Conservation (phyloP, 2,888 invertebrate genomes). For the Eilema griseolum region DNA sequence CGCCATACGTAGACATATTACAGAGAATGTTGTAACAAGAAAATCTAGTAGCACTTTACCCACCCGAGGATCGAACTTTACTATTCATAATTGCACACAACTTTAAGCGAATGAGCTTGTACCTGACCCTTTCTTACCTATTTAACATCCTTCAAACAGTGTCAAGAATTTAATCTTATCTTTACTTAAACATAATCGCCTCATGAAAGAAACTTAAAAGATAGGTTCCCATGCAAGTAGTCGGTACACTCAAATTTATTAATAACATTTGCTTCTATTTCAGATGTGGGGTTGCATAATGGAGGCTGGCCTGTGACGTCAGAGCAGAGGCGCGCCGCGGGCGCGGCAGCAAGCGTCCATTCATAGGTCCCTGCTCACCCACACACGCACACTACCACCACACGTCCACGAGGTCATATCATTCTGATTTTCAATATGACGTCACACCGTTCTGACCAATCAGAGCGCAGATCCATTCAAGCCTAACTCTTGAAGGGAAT, state of each 20-base stretch:
- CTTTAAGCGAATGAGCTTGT: not conserved
- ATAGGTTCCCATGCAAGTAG: not conserved
- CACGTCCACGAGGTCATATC: slow-evolving; percentile 79
- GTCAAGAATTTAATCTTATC: not conserved
- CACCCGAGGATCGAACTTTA: too few species aligned
- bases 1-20: not conserved
- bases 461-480: slow-evolving; percentile 89
- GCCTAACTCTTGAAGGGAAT: slow-evolving; percentile 87
- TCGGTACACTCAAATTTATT: slow-evolving; percentile 63
- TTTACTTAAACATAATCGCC: not conserved
- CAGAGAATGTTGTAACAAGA: not conserved
- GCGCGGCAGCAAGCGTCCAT: slow-evolving; percentile 77
- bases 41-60: not conserved
- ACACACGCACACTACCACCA: slow-evolving; percentile 60
- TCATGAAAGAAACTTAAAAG: not conserved
- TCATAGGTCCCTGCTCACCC: slow-evolving; percentile 70
- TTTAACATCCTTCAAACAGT: not conserved
- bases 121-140: not conserved
- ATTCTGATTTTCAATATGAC: slow-evolving; percentile 89
- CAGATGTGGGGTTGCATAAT: slow-evolving; percentile 76
- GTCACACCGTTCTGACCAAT: slow-evolving; percentile 89
- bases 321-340: slow-evolving; percentile 76
- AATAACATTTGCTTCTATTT: slow-evolving; percentile 68
- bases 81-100: not conserved
- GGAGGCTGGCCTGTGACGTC: slow-evolving; percentile 78